Conservation (phyloP, 2,113 vertebrate species). For the Melierax canorus region DNA sequence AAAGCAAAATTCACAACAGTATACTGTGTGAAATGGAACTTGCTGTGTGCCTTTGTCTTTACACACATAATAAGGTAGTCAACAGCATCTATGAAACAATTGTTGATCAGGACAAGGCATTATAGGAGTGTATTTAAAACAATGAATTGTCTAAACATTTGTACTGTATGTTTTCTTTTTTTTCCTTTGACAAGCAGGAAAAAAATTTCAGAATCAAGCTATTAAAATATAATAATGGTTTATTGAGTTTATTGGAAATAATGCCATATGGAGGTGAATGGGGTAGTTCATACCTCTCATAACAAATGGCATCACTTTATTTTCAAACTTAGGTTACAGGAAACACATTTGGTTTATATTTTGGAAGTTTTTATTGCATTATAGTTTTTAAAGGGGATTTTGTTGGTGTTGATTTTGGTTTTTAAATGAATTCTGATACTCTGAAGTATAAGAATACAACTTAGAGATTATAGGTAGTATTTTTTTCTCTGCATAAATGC, state of each 20-base stretch:
- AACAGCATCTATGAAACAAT: background rate
- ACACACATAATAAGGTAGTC: background rate
- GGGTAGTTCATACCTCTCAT: background rate
- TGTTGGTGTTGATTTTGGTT: background rate
- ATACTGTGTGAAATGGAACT: background rate
- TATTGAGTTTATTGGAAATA: background rate
- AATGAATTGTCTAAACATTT: background rate
- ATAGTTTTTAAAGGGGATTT: background rate
- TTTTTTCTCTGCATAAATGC: background rate
- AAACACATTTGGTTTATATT: background rate
- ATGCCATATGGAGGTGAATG: background rate
- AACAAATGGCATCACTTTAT: background rate
- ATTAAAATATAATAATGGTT: background rate
- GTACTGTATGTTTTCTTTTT: background rate
- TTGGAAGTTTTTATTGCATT: background rate
- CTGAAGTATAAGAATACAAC: background rate
- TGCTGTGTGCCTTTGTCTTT: background rate
- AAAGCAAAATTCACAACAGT: background rate
- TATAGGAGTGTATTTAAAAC: background rate
- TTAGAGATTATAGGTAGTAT: background rate
- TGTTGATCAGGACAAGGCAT: background rate
- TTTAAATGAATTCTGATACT: background rate
- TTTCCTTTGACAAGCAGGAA: background rate
- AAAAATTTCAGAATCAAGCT: background rate
- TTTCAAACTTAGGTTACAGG: background rate